Conservation (phyloP, 2,888 invertebrate species). For the Diplazon laetatorius region DNA sequence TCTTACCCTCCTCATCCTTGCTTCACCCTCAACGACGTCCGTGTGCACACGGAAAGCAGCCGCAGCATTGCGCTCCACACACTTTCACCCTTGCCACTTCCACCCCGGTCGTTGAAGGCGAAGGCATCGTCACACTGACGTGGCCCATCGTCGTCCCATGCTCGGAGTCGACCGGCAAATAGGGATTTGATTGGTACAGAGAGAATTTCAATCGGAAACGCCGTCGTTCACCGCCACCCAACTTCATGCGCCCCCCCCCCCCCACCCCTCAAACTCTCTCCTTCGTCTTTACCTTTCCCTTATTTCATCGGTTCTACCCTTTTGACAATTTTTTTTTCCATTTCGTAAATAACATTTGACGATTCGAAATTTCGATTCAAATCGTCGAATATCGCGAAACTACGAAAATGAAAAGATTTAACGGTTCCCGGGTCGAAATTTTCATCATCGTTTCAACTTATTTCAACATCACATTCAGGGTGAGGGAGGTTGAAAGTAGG, state of each 20-base stretch:
- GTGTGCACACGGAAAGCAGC: background rate
- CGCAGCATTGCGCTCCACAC: no score
- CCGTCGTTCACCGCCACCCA: constrained; percentile 43
- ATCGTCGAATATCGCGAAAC: no score
- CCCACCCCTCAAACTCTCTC: no score
- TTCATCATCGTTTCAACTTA: no score
- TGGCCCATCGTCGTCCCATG: constrained; percentile 69
- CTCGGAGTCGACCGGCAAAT: constrained; percentile 75
- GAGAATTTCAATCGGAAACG: constrained; percentile 78
- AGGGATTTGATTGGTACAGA: constrained; percentile 80
- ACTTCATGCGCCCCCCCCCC: constrained; percentile 22
- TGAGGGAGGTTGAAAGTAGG: no score
- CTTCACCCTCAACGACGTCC: background rate
- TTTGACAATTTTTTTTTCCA: constrained; percentile 53
- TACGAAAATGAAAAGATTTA: no score
- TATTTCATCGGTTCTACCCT: constrained; percentile 22
- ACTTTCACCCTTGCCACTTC: no score
- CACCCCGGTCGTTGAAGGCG: background rate
- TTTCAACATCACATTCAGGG: no score
- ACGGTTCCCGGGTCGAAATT: no score
- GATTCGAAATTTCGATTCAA: background rate
- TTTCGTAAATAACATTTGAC: constrained; percentile 79
- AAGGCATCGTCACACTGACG: constrained; percentile 39
- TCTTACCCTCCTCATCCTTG: background rate
- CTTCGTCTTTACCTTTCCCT: constrained; percentile 24